These are phyloP conservation scores for Podiceps cristatus DNA, from an alignment of 2,113 vertebrate genomes.

Conservation along the genomic window DNA sequence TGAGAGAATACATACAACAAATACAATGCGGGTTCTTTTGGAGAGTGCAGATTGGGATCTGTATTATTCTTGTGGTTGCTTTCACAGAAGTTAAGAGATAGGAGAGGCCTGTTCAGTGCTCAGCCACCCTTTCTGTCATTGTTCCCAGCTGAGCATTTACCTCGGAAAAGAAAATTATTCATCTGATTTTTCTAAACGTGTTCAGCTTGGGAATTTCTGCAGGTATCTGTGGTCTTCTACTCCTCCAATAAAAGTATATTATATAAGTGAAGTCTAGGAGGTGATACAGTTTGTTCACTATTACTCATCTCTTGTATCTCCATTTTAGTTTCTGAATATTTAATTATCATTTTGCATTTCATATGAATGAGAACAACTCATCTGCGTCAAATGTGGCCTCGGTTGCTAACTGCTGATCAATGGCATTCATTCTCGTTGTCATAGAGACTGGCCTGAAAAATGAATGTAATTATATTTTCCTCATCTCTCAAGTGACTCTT, in stretches of 20 bases:
- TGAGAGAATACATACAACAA: neutral
- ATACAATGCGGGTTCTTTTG: neutral
- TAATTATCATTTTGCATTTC: conserved; percentile 56
- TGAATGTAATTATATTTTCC: conserved; percentile 65
- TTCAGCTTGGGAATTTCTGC: neutral
- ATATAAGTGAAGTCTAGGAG: neutral
- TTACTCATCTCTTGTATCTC: neutral
- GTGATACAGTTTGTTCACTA: neutral
- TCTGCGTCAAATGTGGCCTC: conserved; percentile 6
- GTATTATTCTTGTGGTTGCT: neutral
- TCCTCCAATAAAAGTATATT: neutral
- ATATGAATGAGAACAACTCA: conserved; percentile 40
- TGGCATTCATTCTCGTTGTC: conserved; percentile 51
- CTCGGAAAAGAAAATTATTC: neutral
- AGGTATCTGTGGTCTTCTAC: neutral
- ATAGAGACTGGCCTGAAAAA: conserved; percentile 65
- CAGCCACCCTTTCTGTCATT: neutral
- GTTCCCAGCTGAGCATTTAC: neutral
- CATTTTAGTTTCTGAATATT: conserved; percentile 12
- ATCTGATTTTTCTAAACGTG: neutral
- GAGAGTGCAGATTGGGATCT: neutral
- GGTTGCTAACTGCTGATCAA: conserved; percentile 68
- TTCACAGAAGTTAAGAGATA: neutral
- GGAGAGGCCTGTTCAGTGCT: neutral
- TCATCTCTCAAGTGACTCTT: conserved; percentile 64